A percentile compares a stretch with the other conserved stretches of the same genome.
Evolutionary conservation across 2,888 invertebrate genomes (phyloP).

Genomic region (Drosophila prostipennis): DNA sequence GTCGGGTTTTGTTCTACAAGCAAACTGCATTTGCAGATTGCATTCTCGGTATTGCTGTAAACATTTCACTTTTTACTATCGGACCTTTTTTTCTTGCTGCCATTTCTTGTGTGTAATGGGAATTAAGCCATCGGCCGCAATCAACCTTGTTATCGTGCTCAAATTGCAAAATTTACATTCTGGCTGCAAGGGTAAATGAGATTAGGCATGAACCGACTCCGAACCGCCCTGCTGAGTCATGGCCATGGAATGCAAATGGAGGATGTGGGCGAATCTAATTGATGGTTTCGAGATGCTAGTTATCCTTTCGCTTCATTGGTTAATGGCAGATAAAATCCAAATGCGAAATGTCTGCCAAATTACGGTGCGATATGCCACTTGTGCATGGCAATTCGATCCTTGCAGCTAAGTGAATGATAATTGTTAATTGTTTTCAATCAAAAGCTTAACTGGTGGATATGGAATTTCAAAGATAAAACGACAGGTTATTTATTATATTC

Average conservation of each 20-base stretch:
- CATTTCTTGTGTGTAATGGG: constrained; percentile 20
- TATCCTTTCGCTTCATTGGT: constrained; percentile 31
- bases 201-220: constrained; percentile 32
- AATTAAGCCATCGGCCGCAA: constrained; percentile 43
- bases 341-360: neutral
- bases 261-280: constrained; percentile 18
- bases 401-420: constrained; percentile 7
- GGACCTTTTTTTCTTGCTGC: neutral
- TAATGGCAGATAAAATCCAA: constrained; percentile 33
- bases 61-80: constrained; percentile 10
- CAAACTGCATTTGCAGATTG: constrained; percentile 36
- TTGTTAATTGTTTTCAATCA: constrained; percentile 15
- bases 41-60: constrained; percentile 18
- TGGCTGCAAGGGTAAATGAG: constrained; percentile 26
- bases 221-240: constrained; percentile 22
- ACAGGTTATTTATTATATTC: too few relatives aligned
- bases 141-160: constrained; percentile 36
- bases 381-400: constrained; percentile 3
- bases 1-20: constrained; percentile 18
- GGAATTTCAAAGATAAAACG: neutral
- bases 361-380: constrained; percentile 15
- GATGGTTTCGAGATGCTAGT: constrained; percentile 36
- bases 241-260: constrained; percentile 16
- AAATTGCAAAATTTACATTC: constrained; percentile 42
- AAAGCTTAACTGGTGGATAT: neutral